Evolutionary conservation across 1,140 invertebrate species (phyloP), one percentile per base, ranked within the genome.

Genomic region (Diorhabda sublineata): DNA sequence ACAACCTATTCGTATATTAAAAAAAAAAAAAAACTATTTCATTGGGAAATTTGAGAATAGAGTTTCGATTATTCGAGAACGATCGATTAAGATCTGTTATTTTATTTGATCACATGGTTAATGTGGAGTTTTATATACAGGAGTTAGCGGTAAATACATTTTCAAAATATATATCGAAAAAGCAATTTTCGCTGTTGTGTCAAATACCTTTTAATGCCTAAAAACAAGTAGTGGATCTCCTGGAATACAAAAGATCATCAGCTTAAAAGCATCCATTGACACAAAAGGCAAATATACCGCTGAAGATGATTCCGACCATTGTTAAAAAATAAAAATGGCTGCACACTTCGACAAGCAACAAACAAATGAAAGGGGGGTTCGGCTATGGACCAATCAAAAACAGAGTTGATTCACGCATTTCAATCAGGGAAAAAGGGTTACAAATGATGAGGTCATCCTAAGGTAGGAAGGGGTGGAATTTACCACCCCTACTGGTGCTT

Each of bases 371-470:
- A 26, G 26, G 66, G 73, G 73, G 47, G 65, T 67, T 57, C 61
- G 58, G 9, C 26, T 43, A 43, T 61, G 68, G 60, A 72, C 73
- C 73, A 74, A 74, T 74, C 65, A 74, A 67, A 74, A 74, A 67
- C 64, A 61, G 68, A 70, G 73, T 74, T 74, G 73, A 74, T 74
- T 74, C 73, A 74, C 72, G 66, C 64, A 74, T 71, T 74, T 74
- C 73, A 74, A 74, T 74, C 73, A 74, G 68, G 43, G 58, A 64
- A 61, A 70, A 74, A 74, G 71, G 73, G 73, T 72, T 74, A 66
- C 70, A 72, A 74, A 74, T 72, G 73, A 74, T 74, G 73, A 74
- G 73, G 73, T 74, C 73, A 74, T 72, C 70, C 61, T n/a, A 67
- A 66, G 66, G 71, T 68, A 56, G 73, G 73, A 64, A 5, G 52